These are phyloP conservation scores for Chaitophorus viminalis DNA, from an alignment of 2,888 invertebrate genomes.

Conservation along the genomic window DNA sequence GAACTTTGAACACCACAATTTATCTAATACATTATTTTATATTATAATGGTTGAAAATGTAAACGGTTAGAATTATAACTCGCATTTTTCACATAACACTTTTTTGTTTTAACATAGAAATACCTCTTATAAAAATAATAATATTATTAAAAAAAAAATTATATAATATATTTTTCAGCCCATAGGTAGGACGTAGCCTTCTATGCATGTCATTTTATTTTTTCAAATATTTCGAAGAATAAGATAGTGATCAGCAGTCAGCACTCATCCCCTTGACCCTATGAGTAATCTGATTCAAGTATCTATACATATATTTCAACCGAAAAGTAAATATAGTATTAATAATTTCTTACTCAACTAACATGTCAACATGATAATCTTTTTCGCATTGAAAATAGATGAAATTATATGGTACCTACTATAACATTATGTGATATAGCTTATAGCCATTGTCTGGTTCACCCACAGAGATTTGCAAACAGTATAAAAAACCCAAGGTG, in stretches of 20 bases:
- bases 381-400: not conserved
- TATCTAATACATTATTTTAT: conserved; percentile 31
- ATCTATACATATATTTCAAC: not conserved
- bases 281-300: not conserved
- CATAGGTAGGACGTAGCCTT: no score
- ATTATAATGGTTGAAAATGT: not conserved
- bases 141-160: no score
- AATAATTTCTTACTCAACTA: not conserved
- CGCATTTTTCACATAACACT: not conserved
- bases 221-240: not conserved
- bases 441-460: not conserved
- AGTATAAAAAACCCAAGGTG: not conserved
- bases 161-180: no score
- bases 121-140: no score
- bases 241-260: not conserved
- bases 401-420: not conserved
- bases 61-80: not conserved
- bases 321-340: not conserved
- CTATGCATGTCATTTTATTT: not conserved
- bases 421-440: not conserved
- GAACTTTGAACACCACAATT: conserved; percentile 23
- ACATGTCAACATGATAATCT: not conserved
- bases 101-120: not conserved
- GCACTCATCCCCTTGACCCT: not conserved
- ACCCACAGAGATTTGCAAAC: conserved; percentile 32